Base-by-base conservation (phyloP, 1,140 invertebrate genomes). In the Phymorhynchus buccinoides region DNA sequence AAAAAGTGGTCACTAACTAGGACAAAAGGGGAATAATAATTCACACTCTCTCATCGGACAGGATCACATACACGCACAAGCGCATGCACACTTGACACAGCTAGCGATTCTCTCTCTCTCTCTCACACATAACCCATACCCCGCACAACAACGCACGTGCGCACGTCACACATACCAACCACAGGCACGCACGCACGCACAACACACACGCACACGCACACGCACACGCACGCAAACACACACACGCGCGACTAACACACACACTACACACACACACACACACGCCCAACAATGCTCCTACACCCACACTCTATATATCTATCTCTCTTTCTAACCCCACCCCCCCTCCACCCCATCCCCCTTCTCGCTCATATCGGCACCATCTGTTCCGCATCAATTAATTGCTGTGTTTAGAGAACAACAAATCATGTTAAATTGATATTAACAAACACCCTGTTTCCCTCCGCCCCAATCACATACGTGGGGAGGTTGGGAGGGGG, bases 191-290 rank as follows among this genome's bases (percentile, higher is more conserved):
- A 68, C 66, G 32, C 27, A 68, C 66, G 32, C 27, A 68, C 66
- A 68, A 68, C 66, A 68, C 66, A 68, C 66, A 27, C 27, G n/a
- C 66, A 27, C 27, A n/a, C 27, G n/a, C 66, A 68, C 66, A 68
- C 66, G n/a, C 66, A 68, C 66, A 68, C 66, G 32, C 66, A 68
- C 66, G 32, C 66, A 68, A 7, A 27, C 66, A 68, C 66, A 68
- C 66, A 68, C 66, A 68, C 66, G 32, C 66, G n/a, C 66, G n/a
- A n/a, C n/a, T n/a, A n/a, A n/a, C n/a, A n/a, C n/a, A n/a, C n/a
- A n/a, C n/a, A n/a, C n/a, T n/a, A 68, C 66, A 68, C 66, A 27
- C 66, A 68, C 66, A 68, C 66, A 68, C 66, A 68, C 66, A 27
- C 66, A 27, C 22, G 7, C 32, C 9, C 66, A 68, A 68, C 66